Base-by-base conservation (phyloP, 2,888 invertebrate species). In the Muschampia plurimacula region DNA sequence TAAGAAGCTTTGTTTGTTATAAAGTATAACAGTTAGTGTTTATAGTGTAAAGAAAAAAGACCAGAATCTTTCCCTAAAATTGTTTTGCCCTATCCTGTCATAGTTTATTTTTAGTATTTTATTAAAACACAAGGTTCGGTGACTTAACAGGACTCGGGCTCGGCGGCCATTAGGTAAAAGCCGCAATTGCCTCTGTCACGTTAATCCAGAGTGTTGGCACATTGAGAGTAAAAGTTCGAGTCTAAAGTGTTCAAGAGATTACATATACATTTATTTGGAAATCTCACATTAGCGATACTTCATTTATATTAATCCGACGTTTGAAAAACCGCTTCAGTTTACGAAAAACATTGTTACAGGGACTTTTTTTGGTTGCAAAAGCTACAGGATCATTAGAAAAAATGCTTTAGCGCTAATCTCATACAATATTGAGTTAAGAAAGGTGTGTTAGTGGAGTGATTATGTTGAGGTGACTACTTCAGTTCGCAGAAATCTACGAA, bases 161-260 rank as follows among this genome's bases (percentile, higher is more conserved):
- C 39, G 22, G 62, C 46, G 52, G 39, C 60, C 66, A 66, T 72
- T 72, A 22, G 22, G 22, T 22, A 67, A 67, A 72, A 22, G 60
- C 63, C 63, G 15, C 67, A 72, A 72, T 62, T 72, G 67, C 55
- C 63, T 55, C 63, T 63, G 52, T 59, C 72, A 72, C 52, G 32
- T 67, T 72, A 72, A 72, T 67, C 67, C 67, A 13, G 22, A 67
- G 52, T 55, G 72, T 72, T 66, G 55, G 41, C 67, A 67, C 72
- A 62, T 72, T 52, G 39, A 55, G n/a, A 63, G 70, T 49, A 63
- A 67, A 72, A 67, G 62, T 72, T 67, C 39, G 52, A 46, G 28
- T 67, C 44, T 46, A 41, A 63, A 52, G 2, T 52, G 55, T 32
- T 72, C 52, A 62, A 62, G 67, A 63, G 66, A 52, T 72, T 72